phyloP scores from a whole-genome alignment of 2,797 vertebrate genomes.

The Acanthurus leucopareius region DNA sequence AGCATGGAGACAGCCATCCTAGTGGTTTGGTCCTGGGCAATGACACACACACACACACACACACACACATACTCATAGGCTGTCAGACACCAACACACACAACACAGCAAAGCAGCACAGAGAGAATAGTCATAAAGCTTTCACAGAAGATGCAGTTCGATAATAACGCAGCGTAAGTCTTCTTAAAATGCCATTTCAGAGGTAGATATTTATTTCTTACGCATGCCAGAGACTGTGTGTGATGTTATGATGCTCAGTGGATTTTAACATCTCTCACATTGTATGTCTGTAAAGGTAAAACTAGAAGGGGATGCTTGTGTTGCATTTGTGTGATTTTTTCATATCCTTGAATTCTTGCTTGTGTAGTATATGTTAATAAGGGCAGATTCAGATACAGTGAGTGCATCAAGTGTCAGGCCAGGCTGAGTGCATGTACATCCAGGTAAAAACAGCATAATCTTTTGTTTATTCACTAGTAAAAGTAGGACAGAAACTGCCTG shows the following conservation, averaged over 20 bases:
- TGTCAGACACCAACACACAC: constrained; percentile 73
- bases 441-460: constrained; percentile 56
- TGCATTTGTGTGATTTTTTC: too few relatives aligned
- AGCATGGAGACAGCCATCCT: constrained; percentile 77
- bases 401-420: constrained; percentile 19
- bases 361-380: not conserved
- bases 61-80: constrained; percentile 52
- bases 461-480: constrained; percentile 77
- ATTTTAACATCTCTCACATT: not conserved
- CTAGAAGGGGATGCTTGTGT: too few relatives aligned
- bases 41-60: constrained; percentile 55
- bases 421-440: constrained; percentile 8
- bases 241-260: too few relatives aligned
- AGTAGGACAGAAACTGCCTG: constrained; percentile 80
- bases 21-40: constrained; percentile 71
- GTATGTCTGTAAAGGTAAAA: not conserved
- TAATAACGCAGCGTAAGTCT: constrained; percentile 77
- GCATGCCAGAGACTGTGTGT: not conserved
- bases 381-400: not conserved
- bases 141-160: constrained; percentile 69
- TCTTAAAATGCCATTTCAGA: constrained; percentile 40
- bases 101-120: constrained; percentile 64
- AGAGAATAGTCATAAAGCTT: constrained; percentile 71
- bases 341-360: too few relatives aligned
- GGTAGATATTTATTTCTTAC: not conserved